These are phyloP conservation scores for Sclerodermus sp. DNA, from an alignment of 2,888 invertebrate species.

Conservation along the genomic window DNA sequence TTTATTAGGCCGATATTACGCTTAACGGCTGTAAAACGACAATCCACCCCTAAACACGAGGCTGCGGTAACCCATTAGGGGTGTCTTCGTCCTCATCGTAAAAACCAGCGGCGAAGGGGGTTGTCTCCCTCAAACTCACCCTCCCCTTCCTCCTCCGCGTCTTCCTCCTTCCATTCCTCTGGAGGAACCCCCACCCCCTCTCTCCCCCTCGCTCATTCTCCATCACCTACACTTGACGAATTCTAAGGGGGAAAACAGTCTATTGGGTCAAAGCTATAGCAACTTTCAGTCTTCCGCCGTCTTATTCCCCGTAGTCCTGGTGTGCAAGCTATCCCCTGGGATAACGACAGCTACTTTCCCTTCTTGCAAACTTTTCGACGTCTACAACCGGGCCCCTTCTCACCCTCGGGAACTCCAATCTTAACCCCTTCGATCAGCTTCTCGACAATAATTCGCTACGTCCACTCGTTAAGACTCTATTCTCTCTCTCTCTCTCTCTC, in stretches of 20 bases:
- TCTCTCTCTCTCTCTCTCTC: no score
- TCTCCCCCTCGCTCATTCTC: no score
- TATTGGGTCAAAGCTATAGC: slow-evolving; percentile 14
- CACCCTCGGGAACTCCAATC: no score
- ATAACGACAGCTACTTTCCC: slow-evolving; percentile 48
- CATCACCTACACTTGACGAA: no score
- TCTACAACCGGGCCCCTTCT: neutral
- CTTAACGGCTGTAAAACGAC: slow-evolving; percentile 56
- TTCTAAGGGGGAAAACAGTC: no score
- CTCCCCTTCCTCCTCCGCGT: no score
- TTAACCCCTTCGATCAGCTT: no score
- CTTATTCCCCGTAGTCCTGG: slow-evolving; percentile 10
- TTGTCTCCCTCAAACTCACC: neutral
- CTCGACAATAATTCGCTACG: no score
- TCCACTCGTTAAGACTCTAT: no score
- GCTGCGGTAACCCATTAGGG: slow-evolving; percentile 25
- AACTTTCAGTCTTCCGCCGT: neutral
- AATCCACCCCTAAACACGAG: slow-evolving; percentile 20
- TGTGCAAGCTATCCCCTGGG: slow-evolving; percentile 30
- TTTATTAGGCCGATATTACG: slow-evolving; percentile 55
- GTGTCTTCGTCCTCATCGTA: slow-evolving; percentile 25
- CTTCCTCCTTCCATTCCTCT: no score
- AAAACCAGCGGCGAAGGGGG: slow-evolving; percentile 16
- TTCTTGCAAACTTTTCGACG: slow-evolving; percentile 18
- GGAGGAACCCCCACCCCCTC: no score